Percentiles rank a stretch among this genome's conserved stretches.
Conservation (phyloP, 2,888 invertebrate species). For the Heliconius ethilla region DNA sequence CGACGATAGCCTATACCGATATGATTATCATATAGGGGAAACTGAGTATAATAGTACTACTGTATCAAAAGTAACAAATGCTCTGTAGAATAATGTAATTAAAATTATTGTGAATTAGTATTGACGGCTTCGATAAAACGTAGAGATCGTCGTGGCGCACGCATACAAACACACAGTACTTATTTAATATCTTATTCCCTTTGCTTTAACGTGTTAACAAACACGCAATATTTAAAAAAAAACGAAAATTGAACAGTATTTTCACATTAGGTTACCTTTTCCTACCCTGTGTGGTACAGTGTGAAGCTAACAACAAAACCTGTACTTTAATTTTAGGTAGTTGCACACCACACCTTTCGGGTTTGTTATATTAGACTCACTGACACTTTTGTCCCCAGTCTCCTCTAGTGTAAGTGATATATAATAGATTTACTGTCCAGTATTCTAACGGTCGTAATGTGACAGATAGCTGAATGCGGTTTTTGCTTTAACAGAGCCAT, state of each 20-base stretch:
- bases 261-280: background rate
- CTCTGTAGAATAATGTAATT: too few relatives aligned
- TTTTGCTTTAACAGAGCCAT: constrained; percentile 10
- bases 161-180: too few relatives aligned
- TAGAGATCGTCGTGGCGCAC: too few relatives aligned
- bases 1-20: background rate
- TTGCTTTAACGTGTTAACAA: too few relatives aligned
- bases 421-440: constrained; percentile 19
- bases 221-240: too few relatives aligned
- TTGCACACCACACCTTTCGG: background rate
- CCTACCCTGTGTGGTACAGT: background rate
- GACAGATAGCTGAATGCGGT: constrained; percentile 21
- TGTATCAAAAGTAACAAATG: background rate
- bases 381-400: background rate
- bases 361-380: background rate
- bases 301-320: too few relatives aligned
- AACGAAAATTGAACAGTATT: too few relatives aligned
- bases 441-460: constrained; percentile 18
- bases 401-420: constrained; percentile 3
- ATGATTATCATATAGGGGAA: constrained; percentile 14
- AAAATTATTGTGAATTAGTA: too few relatives aligned
- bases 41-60: background rate
- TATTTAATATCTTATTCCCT: background rate
- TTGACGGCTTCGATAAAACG: too few relatives aligned
- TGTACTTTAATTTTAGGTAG: background rate